A percentile compares a stretch with the other conserved stretches of the same genome.
These are phyloP conservation scores for Carcina quercana DNA, from an alignment of 2,888 invertebrate species.

Conservation along the genomic window DNA sequence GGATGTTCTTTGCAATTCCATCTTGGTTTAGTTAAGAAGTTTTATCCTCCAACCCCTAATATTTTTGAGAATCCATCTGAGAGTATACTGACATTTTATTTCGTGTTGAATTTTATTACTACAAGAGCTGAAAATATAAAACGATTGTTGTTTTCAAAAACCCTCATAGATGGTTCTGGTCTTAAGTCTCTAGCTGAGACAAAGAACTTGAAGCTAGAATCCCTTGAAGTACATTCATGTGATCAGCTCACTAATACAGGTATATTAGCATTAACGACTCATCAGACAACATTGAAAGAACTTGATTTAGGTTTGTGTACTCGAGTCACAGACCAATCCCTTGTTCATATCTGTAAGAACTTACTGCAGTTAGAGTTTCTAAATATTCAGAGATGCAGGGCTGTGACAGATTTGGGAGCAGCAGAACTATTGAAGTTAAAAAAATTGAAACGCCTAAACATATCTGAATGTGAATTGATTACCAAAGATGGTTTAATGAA, in stretches of 20 bases:
- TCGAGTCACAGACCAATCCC: conserved; percentile 77
- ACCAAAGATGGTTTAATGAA: conserved; percentile 75
- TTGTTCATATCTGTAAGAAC: conserved; percentile 74
- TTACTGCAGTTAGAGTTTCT: conserved; percentile 74
- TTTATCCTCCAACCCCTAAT: conserved; percentile 71
- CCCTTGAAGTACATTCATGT: conserved; percentile 71
- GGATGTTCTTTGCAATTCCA: conserved; percentile 83
- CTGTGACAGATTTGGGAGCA: conserved; percentile 77
- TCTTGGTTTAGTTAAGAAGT: conserved; percentile 77
- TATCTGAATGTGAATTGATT: conserved; percentile 79
- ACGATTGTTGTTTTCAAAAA: conserved; percentile 78
- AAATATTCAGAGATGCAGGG: conserved; percentile 77
- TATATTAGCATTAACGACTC: conserved; percentile 63
- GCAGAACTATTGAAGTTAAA: conserved; percentile 67
- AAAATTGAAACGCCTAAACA: conserved; percentile 74
- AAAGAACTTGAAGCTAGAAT: conserved; percentile 63
- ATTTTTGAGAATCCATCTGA: conserved; percentile 72
- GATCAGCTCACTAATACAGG: conserved; percentile 77
- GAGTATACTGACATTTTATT: conserved; percentile 81
- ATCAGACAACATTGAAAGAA: conserved; percentile 71
- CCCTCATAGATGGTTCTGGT: conserved; percentile 78
- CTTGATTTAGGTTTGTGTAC: conserved; percentile 79
- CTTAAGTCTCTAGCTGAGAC: conserved; percentile 71
- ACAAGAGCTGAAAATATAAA: conserved; percentile 71
- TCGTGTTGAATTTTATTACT: conserved; percentile 74